Conservation (phyloP, 2,113 vertebrate genomes). For the Apus apus region DNA sequence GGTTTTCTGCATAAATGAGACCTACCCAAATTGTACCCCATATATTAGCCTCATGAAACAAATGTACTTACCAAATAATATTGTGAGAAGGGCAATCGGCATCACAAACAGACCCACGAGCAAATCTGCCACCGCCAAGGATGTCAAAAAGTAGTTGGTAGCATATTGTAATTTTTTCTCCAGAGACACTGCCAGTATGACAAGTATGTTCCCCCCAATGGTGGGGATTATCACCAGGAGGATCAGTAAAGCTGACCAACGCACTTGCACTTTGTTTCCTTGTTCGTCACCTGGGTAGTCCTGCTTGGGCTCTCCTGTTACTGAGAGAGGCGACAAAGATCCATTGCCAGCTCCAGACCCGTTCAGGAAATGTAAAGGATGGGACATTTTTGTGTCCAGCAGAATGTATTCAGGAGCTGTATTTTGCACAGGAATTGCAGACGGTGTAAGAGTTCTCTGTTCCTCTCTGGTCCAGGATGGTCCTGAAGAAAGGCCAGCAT, state of each 20-base stretch:
- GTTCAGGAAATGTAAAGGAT: conserved; percentile 42
- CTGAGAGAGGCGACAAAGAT: conserved; percentile 20
- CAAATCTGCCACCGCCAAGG: conserved; percentile 93
- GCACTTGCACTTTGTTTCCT: conserved; percentile 64
- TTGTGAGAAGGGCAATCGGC: conserved; percentile 91
- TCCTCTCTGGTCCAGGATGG: conserved; percentile 74
- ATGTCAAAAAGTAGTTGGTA: conserved; percentile 98
- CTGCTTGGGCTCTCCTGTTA: conserved; percentile 60
- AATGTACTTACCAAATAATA: conserved; percentile 89
- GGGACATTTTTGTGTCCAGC: conserved; percentile 56
- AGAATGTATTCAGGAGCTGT: conserved; percentile 35
- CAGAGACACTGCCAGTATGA: conserved; percentile 93
- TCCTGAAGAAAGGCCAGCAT: conserved; percentile 85
- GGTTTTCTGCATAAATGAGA: neutral
- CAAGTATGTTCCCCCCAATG: conserved; percentile 94
- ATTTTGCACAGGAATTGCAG: conserved; percentile 66
- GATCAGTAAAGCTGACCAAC: conserved; percentile 90
- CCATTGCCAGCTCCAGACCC: conserved; percentile 44
- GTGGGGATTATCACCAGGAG: conserved; percentile 93
- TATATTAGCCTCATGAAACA: neutral
- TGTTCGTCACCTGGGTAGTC: conserved; percentile 43
- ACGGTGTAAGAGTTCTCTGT: neutral
- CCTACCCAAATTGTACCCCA: neutral
- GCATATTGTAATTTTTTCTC: conserved; percentile 97
- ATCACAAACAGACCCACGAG: conserved; percentile 97